These are phyloP conservation scores for Zaprionus ornatus DNA, from an alignment of 1,140 invertebrate species.

Conservation along the genomic window DNA sequence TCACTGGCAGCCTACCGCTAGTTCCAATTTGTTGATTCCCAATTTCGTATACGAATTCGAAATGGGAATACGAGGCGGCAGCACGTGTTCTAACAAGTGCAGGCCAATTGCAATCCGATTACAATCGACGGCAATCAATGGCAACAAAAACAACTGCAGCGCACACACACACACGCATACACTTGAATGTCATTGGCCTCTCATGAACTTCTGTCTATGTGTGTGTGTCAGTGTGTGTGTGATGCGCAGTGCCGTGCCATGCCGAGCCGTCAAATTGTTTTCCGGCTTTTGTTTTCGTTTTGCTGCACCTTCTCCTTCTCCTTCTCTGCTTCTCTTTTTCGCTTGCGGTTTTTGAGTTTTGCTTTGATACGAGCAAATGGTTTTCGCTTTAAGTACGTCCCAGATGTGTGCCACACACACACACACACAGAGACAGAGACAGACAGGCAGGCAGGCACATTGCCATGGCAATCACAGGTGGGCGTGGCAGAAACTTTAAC, in stretches of 20 bases:
- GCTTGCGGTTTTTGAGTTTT: conserved; percentile 50
- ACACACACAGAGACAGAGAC: neutral
- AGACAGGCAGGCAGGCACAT: neutral
- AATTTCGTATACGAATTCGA: no score
- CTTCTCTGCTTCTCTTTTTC: neutral
- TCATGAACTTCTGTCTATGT: conserved; percentile 45
- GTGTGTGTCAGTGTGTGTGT: neutral
- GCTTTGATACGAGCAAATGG: conserved; percentile 42
- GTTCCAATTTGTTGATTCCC: no score
- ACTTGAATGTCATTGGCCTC: conserved; percentile 76
- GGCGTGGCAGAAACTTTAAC: conserved; percentile 51
- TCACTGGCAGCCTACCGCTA: no score
- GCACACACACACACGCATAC: conserved; percentile 10
- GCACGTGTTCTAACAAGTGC: conserved; percentile 71
- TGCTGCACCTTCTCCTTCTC: conserved; percentile 23
- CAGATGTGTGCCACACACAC: neutral
- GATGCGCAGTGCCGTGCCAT: conserved; percentile 16
- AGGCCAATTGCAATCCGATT: conserved; percentile 77
- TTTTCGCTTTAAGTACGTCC: conserved; percentile 25
- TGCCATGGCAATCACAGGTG: neutral
- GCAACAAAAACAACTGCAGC: conserved; percentile 53
- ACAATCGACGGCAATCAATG: conserved; percentile 73
- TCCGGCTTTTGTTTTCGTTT: conserved; percentile 75
- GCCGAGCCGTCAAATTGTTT: conserved; percentile 73
- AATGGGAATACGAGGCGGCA: neutral